Base-by-base conservation (phyloP, 2,888 invertebrate genomes). In the Eilema griseolum region DNA sequence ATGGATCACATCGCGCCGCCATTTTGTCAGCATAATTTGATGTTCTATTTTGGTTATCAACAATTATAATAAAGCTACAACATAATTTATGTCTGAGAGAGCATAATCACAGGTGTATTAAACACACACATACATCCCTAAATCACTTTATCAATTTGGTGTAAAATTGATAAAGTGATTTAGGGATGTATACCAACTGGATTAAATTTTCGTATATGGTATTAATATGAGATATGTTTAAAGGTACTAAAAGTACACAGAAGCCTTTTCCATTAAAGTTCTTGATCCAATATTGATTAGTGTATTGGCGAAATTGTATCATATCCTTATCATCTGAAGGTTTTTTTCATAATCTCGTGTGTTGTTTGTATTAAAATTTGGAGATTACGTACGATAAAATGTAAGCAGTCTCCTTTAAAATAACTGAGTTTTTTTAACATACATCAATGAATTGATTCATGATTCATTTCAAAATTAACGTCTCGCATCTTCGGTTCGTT, bases 81-180 rank as follows among this genome's bases (percentile, higher is more conserved):
- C 5, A 26, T 59, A 26, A 26, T 59, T 26, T 59, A 26, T 59
- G 52, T 52, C n/a, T 52, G 52, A 52, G n/a, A n/a, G 52, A 52
- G n/a, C 52, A 52, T 70, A 7, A 62, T 3, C 16, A 20, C 20
- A 26, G 2, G 28, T 26, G 28, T 20, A 20, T 31, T 28, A 26
- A 16, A 20, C 61, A 61, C 33, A 28, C 20, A 52, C 52, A n/a
- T n/a, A n/a, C n/a, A n/a, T n/a, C n/a, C n/a, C n/a, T n/a, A n/a
- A n/a, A n/a, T n/a, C n/a, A n/a, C n/a, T n/a, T n/a, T n/a, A n/a
- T n/a, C n/a, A n/a, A n/a, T n/a, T n/a, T n/a, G n/a, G n/a, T n/a
- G n/a, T n/a, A n/a, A 52, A 52, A 52, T 52, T 52, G 52, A 52
- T 52, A 52, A 52, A 52, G 52, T 52, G 52, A 52, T 52, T 52